Evolutionary conservation across 2,113 vertebrate species (phyloP), one percentile per base, ranked within the genome.

Genomic region (Plestiodon gilberti): DNA sequence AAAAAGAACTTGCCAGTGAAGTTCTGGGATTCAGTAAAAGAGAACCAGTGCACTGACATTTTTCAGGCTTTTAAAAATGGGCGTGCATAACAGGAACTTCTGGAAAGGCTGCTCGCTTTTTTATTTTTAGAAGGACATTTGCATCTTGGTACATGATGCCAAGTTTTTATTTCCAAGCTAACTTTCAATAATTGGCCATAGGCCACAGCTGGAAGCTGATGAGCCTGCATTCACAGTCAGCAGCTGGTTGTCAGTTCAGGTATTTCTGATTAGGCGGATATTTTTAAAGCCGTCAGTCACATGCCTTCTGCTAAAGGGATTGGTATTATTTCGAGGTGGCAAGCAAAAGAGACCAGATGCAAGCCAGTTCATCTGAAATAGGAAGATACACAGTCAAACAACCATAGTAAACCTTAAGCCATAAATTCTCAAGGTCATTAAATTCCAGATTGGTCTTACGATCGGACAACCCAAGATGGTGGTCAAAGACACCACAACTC

Each of bases 51-150:
- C 20, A 23, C 70, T 80, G 78, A 33, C 10, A 55, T 79, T 83
- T 81, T 0, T 33, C 40, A 3, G 85, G 33, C 88, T 65, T 75
- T 81, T 85, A 81, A 75, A 89, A 93, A 62, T 62, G 33, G 28
- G 85, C 86, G 78, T 87, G 78, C 85, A 57, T 18, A 73, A 93
- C 71, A 89, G 91, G 85, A 75, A 52, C 84, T 59, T 88, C 89
- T 82, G 85, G 84, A 85, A 74, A 62, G 73, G n/a, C 59, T 73
- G 23, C 67, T 71, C 90, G 91, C 91, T 90, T 38, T 85, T 84
- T 94, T 95, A 89, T 95, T 94, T 94, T 95, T 94, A 87, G 94
- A 91, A 94, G 69, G 78, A 88, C 86, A 88, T 75, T 89, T 88
- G 86, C 87, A 81, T 78, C 88, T 64, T 81, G 71, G 86, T 75